Percentiles rank a stretch among this genome's conserved stretches.
phyloP scores from a whole-genome alignment of 2,113 vertebrate species.

The Empidonax traillii region DNA sequence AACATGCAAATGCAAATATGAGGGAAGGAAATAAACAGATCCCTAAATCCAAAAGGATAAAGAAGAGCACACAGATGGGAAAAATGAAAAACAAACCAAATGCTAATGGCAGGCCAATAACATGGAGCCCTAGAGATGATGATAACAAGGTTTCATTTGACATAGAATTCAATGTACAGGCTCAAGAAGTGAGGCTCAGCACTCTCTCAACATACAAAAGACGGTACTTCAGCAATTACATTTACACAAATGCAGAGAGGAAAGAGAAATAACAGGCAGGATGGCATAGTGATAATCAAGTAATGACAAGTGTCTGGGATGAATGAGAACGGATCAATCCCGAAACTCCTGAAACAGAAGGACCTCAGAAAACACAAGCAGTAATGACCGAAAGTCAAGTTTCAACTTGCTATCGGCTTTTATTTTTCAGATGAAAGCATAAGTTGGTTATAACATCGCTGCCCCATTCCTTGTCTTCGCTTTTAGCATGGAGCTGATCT shows the following conservation, averaged over 20 bases:
- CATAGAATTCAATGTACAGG: neutral
- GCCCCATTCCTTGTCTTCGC: neutral
- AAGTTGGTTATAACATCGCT: neutral
- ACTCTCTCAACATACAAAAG: neutral
- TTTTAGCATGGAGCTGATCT: neutral
- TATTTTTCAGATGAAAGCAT: neutral
- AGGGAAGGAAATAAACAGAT: conserved; percentile 7
- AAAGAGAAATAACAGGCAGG: neutral
- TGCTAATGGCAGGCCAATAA: neutral
- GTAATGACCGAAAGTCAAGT: neutral
- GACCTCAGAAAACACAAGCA: neutral
- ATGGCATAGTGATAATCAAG: neutral
- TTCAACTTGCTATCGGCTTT: neutral
- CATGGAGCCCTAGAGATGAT: neutral
- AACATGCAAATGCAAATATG: neutral
- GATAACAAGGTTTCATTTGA: neutral
- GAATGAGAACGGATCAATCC: neutral
- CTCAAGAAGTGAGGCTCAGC: neutral
- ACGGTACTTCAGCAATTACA: neutral
- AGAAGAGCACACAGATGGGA: neutral
- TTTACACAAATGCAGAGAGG: neutral
- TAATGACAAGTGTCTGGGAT: neutral
- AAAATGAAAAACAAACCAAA: conserved; percentile 13
- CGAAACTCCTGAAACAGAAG: neutral
- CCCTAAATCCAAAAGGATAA: neutral